A percentile compares a stretch with the other conserved stretches of the same genome.
These are phyloP conservation scores for Drosophila kanapiae DNA, from an alignment of 1,140 invertebrate species.

Conservation along the genomic window DNA sequence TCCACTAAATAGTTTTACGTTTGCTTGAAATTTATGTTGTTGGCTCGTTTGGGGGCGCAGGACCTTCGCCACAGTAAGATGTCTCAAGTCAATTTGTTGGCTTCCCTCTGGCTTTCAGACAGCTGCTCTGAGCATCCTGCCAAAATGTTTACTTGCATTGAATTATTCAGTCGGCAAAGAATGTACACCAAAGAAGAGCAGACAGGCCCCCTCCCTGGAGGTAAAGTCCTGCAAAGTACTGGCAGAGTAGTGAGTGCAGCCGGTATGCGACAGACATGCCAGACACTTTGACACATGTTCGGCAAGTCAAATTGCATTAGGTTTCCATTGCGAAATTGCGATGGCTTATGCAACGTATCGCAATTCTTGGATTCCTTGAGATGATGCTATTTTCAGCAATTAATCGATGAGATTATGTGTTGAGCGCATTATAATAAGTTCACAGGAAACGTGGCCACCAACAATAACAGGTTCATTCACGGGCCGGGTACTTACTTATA, in stretches of 20 bases:
- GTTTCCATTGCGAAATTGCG: constrained; percentile 50
- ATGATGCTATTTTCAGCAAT: constrained; percentile 49
- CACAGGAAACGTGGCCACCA: constrained; percentile 28
- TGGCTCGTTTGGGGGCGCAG: constrained; percentile 1
- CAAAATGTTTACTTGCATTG: constrained; percentile 67
- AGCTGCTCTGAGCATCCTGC: constrained; percentile 36
- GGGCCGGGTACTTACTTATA: not conserved
- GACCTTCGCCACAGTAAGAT: constrained; percentile 30
- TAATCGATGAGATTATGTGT: constrained; percentile 60
- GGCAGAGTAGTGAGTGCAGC: constrained; percentile 43
- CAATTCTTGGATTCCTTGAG: not conserved
- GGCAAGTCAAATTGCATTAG: constrained; percentile 55
- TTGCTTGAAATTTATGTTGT: constrained; percentile 64
- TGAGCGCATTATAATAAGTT: constrained; percentile 64
- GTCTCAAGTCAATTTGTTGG: constrained; percentile 72
- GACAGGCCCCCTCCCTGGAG: constrained; percentile 4
- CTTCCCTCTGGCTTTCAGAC: constrained; percentile 46
- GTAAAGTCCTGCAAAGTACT: constrained; percentile 15
- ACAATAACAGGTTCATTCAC: constrained; percentile 17
- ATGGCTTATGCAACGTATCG: constrained; percentile 9
- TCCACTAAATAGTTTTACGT: constrained; percentile 76
- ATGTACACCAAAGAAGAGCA: constrained; percentile 27
- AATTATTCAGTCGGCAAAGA: constrained; percentile 52
- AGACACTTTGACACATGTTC: constrained; percentile 62
- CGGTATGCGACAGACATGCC: constrained; percentile 33